Evolutionary conservation across 2,113 vertebrate genomes (phyloP).

Genomic region (Chinchilla lanigera): DNA sequence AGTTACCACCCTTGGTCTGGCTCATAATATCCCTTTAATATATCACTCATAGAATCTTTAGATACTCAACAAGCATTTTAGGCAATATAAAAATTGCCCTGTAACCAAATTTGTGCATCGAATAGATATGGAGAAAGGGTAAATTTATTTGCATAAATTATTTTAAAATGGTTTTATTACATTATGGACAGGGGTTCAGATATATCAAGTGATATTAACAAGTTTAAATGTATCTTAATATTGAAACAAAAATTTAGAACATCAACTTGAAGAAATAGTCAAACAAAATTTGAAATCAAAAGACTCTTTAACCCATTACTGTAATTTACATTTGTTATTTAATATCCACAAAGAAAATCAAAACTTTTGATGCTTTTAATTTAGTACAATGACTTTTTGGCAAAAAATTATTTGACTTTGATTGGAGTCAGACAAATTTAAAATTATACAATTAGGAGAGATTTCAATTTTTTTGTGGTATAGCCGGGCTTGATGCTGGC

Average conservation of each 20-base stretch:
- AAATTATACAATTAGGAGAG: neutral
- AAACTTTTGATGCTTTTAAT: neutral
- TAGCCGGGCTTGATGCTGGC: neutral
- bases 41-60: neutral
- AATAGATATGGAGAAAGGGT: neutral
- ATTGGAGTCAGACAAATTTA: neutral
- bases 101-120: neutral
- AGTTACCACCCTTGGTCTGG: neutral
- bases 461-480: neutral
- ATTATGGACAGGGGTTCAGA: neutral
- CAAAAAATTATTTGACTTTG: neutral
- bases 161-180: neutral
- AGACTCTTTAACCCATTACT: neutral
- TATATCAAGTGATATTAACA: neutral
- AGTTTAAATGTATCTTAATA: neutral
- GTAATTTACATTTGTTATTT: neutral
- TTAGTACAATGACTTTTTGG: neutral
- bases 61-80: neutral
- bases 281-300: conserved; percentile 23
- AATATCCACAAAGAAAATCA: neutral
- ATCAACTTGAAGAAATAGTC: neutral
- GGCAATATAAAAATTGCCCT: neutral
- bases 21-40: neutral
- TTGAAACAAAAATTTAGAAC: neutral
- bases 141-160: neutral